phyloP scores from a whole-genome alignment of 30 jellyfish, hydroid and myxozoan species.

The Sanderia malayensis region DNA sequence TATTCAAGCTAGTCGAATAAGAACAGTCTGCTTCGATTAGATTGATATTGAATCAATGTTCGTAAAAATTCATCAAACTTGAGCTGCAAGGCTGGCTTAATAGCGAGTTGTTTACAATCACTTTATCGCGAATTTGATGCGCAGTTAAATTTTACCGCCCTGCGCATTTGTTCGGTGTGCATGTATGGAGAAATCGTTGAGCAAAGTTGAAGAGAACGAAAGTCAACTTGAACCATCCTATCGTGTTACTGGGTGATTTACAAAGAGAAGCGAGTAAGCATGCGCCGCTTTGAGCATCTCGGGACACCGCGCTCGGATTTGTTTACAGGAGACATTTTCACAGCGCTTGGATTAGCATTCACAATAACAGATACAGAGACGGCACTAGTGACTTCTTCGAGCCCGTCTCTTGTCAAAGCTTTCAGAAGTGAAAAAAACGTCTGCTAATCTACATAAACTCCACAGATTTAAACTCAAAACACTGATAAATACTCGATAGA shows the following conservation, averaged over 20 bases:
- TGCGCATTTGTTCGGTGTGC: conserved; percentile 22
- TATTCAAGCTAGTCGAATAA: too few relatives aligned
- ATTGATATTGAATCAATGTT: too few relatives aligned
- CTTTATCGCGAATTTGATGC: not conserved
- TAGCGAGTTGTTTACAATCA: not conserved
- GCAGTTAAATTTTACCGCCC: not conserved
- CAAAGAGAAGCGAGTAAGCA: conserved; percentile 39
- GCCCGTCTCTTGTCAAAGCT: too few relatives aligned
- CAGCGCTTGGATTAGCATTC: conserved; percentile 45
- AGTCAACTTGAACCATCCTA: conserved; percentile 43
- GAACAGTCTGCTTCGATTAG: too few relatives aligned
- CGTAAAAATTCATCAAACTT: too few relatives aligned
- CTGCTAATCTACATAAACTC: not conserved
- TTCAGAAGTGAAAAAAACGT: too few relatives aligned
- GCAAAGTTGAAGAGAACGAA: conserved; percentile 32
- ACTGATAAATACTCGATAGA: too few relatives aligned
- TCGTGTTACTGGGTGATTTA: conserved; percentile 38
- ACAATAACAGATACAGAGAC: not conserved
- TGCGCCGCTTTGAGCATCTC: conserved; percentile 57
- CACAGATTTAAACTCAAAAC: not conserved
- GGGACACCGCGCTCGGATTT: conserved; percentile 45
- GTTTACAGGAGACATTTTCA: conserved; percentile 40
- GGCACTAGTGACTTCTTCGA: not conserved
- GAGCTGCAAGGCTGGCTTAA: not conserved
- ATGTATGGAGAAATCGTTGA: conserved; percentile 29